These are phyloP conservation scores for Sitobion miscanthi DNA, from an alignment of 1,140 invertebrate genomes.

Conservation along the genomic window DNA sequence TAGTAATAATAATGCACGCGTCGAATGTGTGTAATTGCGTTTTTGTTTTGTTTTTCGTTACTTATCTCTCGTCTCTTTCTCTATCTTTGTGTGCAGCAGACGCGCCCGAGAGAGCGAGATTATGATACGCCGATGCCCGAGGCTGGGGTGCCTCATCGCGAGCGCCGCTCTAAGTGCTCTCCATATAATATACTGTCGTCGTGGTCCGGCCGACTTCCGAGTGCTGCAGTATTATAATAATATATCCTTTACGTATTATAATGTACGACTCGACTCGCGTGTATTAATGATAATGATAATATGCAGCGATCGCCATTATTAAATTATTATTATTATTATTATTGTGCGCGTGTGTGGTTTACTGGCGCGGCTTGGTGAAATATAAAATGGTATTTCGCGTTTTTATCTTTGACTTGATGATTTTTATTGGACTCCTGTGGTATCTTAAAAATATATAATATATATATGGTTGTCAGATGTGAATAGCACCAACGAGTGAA, in stretches of 20 bases:
- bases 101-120: neutral
- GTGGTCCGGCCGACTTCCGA: neutral
- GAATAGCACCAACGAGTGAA: no score
- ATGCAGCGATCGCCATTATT: neutral
- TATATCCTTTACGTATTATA: neutral
- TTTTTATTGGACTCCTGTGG: no score
- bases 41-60: constrained; percentile 17
- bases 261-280: neutral
- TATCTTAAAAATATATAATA: no score
- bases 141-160: neutral
- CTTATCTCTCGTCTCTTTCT: neutral
- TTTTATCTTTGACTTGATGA: no score
- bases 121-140: neutral
- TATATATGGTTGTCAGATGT: no score
- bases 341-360: no score
- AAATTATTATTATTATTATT: neutral
- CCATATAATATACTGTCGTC: neutral
- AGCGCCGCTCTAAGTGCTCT: neutral
- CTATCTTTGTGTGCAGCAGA: neutral
- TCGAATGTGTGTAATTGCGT: neutral
- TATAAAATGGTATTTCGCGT: no score
- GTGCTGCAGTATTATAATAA: no score
- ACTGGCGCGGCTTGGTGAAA: no score
- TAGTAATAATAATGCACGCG: neutral
- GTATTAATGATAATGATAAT: neutral